phyloP scores from a whole-genome alignment of 2,888 invertebrate genomes.

The Apamea monoglypha region DNA sequence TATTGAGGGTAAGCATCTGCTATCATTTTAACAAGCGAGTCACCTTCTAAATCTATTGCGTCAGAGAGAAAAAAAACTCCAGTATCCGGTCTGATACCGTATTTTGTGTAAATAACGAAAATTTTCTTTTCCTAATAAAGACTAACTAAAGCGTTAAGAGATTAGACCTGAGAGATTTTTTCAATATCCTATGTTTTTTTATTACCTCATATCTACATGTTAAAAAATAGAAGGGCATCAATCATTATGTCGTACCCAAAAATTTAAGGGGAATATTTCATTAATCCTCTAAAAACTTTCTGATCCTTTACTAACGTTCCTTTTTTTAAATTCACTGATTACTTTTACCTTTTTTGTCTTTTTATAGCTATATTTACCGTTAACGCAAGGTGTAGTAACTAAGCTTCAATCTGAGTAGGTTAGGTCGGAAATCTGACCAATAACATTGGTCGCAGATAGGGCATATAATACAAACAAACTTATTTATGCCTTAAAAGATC shows the following conservation, averaged over 20 bases:
- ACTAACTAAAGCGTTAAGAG: neutral
- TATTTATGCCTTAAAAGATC: neutral
- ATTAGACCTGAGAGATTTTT: neutral
- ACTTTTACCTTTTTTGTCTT: neutral
- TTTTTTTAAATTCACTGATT: neutral
- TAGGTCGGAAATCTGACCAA: neutral
- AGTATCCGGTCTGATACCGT: neutral
- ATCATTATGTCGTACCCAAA: neutral
- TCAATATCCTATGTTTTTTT: neutral
- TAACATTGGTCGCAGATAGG: neutral
- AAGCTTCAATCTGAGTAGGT: neutral
- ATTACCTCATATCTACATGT: no score
- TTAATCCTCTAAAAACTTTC: neutral
- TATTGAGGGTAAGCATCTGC: conserved; percentile 73
- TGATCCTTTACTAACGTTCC: neutral
- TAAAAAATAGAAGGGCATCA: neutral
- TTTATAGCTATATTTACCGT: neutral
- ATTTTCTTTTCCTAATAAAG: no score
- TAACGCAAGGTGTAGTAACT: neutral
- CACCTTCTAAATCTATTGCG: neutral
- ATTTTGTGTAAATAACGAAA: neutral
- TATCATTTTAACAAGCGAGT: neutral
- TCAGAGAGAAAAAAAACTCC: neutral
- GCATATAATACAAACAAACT: neutral
- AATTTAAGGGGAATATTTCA: neutral